Conservation (phyloP, 2,888 invertebrate species). For the Polia nebulosa region DNA sequence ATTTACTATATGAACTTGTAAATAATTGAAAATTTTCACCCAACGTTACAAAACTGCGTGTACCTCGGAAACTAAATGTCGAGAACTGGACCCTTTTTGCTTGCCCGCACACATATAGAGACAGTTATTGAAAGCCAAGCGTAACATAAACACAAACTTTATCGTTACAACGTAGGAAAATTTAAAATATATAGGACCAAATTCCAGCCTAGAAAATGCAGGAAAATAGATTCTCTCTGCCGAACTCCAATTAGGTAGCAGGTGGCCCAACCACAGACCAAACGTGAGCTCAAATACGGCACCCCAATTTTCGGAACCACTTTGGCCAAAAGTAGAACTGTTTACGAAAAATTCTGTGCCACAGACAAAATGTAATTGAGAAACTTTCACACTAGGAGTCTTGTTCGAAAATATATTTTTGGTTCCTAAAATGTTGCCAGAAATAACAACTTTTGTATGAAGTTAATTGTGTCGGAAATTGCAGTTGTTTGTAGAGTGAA, state of each 20-base stretch:
- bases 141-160: conserved; percentile 11
- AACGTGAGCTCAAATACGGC: conserved; percentile 7
- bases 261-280: conserved; percentile 35
- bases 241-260: conserved; percentile 50
- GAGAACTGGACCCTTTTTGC: too few relatives aligned
- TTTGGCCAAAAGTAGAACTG: conserved; percentile 29
- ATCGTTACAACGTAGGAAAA: not conserved
- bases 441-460: not conserved
- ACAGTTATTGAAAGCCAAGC: conserved; percentile 3
- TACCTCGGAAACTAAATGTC: too few relatives aligned
- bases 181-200: conserved; percentile 13
- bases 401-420: conserved; percentile 14
- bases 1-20: too few relatives aligned
- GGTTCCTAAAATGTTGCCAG: conserved; percentile 15
- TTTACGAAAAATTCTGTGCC: conserved; percentile 16
- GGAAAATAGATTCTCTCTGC: conserved; percentile 24
- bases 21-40: too few relatives aligned
- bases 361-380: conserved; percentile 33
- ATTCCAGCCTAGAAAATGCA: conserved; percentile 12
- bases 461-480: conserved; percentile 19
- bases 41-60: too few relatives aligned
- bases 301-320: conserved; percentile 33
- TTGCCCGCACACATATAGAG: too few relatives aligned
- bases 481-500: not conserved
- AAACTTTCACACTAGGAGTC: conserved; percentile 19